Evolutionary conservation across 2,888 invertebrate species (phyloP).

Genomic region (Caenorhabditis sulstoni): DNA sequence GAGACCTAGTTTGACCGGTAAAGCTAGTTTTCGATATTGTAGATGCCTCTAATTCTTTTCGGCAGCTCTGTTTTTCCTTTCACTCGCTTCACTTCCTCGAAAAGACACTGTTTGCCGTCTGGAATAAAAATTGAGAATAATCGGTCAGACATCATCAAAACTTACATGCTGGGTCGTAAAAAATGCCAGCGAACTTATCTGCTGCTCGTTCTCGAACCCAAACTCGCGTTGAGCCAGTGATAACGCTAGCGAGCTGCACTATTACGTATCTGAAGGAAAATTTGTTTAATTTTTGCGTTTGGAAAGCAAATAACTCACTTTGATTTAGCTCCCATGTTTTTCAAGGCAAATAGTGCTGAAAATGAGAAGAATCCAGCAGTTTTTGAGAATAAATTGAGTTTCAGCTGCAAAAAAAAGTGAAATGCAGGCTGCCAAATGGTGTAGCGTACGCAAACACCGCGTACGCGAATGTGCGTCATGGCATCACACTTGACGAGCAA

Average conservation of each 20-base stretch:
- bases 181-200: conserved; percentile 75
- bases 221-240: conserved; percentile 76
- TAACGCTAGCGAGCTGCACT: conserved; percentile 76
- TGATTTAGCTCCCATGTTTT: conserved; percentile 78
- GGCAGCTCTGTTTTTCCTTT: conserved; percentile 83
- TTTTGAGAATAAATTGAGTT: background rate
- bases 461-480: conserved; percentile 23
- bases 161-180: conserved; percentile 79
- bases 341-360: background rate
- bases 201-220: conserved; percentile 78
- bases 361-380: conserved; percentile 1
- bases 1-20: conserved; percentile 49
- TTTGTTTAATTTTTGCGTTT: too few relatives aligned
- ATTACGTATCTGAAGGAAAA: conserved; percentile 77
- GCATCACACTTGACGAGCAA: conserved; percentile 25
- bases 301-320: conserved; percentile 76
- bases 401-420: too few relatives aligned
- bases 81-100: conserved; percentile 88
- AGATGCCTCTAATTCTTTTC: conserved; percentile 73
- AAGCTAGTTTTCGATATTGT: conserved; percentile 66
- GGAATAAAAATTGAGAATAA: conserved; percentile 83
- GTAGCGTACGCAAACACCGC: conserved; percentile 44
- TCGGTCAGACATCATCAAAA: too few relatives aligned
- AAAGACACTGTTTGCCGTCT: conserved; percentile 86
- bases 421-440: conserved; percentile 40